Evolutionary conservation across 92 coral and sea anemone species (phyloP), one percentile per base, ranked within the genome.

Genomic region (Epizoanthus fatuus): DNA sequence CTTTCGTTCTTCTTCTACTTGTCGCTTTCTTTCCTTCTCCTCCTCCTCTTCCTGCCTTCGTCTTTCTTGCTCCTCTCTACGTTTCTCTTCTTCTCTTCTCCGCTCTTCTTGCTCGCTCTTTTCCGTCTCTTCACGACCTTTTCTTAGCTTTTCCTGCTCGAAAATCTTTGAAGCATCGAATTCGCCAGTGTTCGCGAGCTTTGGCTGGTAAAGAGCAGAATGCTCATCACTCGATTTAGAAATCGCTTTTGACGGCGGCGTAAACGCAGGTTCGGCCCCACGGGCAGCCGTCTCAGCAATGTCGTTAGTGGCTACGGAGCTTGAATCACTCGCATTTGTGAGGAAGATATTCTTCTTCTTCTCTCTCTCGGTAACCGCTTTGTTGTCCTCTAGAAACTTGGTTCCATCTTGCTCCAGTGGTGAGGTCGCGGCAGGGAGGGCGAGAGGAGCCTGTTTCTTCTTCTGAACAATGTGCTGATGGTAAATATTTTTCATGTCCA

Each of bases 401-500:
- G 16, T 88, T 81, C 25, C 9, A 52, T 37, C 54, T 47, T 20
- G 38, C 53, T 16, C 75, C 70, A 64, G 51, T 73, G 16, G 86
- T 63, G 76, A 74, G 5, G 79, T 68, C 10, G 75, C 93, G 22
- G 91, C 89, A 0, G 96, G 93, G n/a, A 95, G 95, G 3, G 93
- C 94, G 9, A 83, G 83, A 2, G 94, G 85, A 35, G 81, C 85
- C 81, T 85, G 96, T 66, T 95, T 97, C 81, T 93, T 88, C 80
- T 90, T 86, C 16, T 81, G 82, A 2, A 80, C 92, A 56, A 92
- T 97, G n/a, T 90, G 98, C 4, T 87, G 92, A 59, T 97, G 98
- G 71, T 97, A 95, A 59, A 97, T 90, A 63, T 97, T 97, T n/a
- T 92, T 90, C 81, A 84, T 75, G 55, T 95, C 98, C 53, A 97